Evolutionary conservation across 2,113 vertebrate species (phyloP).

Genomic region (Alethe castanea): DNA sequence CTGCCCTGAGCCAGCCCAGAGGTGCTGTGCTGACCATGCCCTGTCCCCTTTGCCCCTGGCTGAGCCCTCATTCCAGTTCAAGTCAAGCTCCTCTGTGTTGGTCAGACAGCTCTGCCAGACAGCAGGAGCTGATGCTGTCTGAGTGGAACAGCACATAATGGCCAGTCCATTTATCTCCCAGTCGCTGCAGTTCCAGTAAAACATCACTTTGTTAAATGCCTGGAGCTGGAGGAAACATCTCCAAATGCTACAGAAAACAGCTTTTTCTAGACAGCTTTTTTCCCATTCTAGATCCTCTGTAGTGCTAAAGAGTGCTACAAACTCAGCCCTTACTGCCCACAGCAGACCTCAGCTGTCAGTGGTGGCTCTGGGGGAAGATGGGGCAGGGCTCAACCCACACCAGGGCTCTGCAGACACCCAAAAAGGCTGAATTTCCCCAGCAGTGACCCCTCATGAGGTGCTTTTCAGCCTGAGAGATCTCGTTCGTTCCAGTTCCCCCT

Average conservation of each 20-base stretch:
- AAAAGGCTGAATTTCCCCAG: neutral
- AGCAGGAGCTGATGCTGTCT: conserved; percentile 16
- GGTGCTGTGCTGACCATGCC: neutral
- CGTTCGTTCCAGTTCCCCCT: neutral
- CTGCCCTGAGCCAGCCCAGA: neutral
- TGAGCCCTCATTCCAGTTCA: neutral
- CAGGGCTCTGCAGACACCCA: neutral
- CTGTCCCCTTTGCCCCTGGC: neutral
- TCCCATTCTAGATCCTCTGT: neutral
- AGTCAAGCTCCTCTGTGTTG: neutral
- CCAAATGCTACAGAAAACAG: neutral
- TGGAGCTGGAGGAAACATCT: neutral
- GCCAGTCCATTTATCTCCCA: conserved; percentile 40
- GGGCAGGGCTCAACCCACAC: neutral
- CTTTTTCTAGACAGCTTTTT: neutral
- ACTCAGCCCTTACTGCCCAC: neutral
- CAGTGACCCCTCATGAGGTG: neutral
- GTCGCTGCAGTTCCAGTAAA: conserved; percentile 34
- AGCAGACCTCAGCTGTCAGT: neutral
- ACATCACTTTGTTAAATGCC: conserved; percentile 31
- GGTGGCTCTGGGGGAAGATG: neutral
- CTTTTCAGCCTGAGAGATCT: neutral
- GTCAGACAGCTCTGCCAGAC: conserved; percentile 37
- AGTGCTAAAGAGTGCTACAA: neutral
- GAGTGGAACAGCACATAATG: conserved; percentile 21